A percentile compares a stretch with the other conserved stretches of the same genome.
Conservation (phyloP, 2,113 vertebrate species). For the Petrocephalus zakoni region DNA sequence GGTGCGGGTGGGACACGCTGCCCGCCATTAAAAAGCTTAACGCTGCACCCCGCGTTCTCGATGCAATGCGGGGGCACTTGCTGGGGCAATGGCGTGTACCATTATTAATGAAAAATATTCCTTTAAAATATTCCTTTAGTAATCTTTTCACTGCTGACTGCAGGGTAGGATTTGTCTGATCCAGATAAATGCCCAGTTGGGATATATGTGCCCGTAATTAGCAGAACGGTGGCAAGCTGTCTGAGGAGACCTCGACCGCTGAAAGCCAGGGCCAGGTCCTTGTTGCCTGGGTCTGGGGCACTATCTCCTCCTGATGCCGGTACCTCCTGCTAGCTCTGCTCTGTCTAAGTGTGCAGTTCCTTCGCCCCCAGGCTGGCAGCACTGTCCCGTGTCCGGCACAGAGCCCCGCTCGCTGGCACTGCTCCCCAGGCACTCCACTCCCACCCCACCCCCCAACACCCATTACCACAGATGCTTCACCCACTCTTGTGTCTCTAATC, state of each 20-base stretch:
- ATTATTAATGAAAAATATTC: neutral
- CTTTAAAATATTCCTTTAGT: neutral
- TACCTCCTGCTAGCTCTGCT: neutral
- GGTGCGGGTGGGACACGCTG: neutral
- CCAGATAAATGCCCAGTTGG: neutral
- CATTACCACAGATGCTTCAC: neutral
- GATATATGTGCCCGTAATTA: neutral
- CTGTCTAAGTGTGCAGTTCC: neutral
- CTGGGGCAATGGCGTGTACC: neutral
- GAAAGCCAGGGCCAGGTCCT: neutral
- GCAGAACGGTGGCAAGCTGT: slow-evolving; percentile 10
- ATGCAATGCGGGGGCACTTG: neutral
- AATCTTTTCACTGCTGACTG: neutral
- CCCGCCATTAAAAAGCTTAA: neutral
- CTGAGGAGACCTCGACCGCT: neutral
- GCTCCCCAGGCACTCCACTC: neutral
- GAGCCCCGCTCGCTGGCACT: slow-evolving; percentile 49
- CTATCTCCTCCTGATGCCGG: neutral
- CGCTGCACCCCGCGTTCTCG: neutral
- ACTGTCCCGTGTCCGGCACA: slow-evolving; percentile 43
- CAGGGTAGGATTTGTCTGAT: neutral
- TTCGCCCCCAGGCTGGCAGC: neutral
- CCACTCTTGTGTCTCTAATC: neutral
- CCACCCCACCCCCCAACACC: neutral
- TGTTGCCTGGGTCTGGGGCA: slow-evolving; percentile 23